phyloP scores from a whole-genome alignment of 2,888 invertebrate genomes.

The Ditula angustiorana region DNA sequence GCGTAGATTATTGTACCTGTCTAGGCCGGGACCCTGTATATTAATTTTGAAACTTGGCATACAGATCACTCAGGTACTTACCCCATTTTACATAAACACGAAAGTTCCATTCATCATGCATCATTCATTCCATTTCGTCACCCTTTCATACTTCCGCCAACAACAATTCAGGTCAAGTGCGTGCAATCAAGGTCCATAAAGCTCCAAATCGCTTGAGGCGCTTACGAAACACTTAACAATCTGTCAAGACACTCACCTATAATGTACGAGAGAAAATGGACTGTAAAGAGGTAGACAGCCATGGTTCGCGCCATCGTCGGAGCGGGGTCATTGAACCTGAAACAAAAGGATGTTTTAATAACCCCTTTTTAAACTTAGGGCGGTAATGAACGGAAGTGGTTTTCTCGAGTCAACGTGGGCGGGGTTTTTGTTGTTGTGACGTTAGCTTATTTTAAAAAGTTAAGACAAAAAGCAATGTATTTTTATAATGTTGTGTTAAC shows the following conservation, averaged over 20 bases:
- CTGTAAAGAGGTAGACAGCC: slow-evolving; percentile 75
- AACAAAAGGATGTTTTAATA: slow-evolving; percentile 73
- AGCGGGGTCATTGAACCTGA: slow-evolving; percentile 73
- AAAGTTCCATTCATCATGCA: slow-evolving; percentile 7
- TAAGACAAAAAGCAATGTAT: background rate
- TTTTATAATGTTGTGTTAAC: background rate
- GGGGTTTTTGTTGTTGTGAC: slow-evolving; percentile 13
- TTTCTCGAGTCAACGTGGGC: slow-evolving; percentile 6
- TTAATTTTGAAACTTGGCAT: background rate
- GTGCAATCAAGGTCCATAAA: slow-evolving; percentile 40
- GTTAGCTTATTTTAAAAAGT: slow-evolving; percentile 16
- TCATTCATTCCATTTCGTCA: slow-evolving; percentile 19
- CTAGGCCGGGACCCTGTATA: too few relatives aligned
- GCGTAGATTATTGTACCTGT: too few relatives aligned
- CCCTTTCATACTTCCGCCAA: slow-evolving; percentile 24
- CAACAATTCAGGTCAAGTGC: slow-evolving; percentile 35
- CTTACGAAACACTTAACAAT: slow-evolving; percentile 34
- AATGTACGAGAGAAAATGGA: slow-evolving; percentile 79
- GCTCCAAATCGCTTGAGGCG: slow-evolving; percentile 44
- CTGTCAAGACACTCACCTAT: slow-evolving; percentile 66
- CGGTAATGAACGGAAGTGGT: slow-evolving; percentile 38
- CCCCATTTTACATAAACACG: background rate
- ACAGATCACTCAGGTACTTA: background rate
- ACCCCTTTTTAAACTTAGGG: slow-evolving; percentile 56
- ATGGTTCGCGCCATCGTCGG: slow-evolving; percentile 69